Evolutionary conservation across 2,888 invertebrate genomes (phyloP), one percentile per base, ranked within the genome.

Genomic region (Sympetrum striolatum): DNA sequence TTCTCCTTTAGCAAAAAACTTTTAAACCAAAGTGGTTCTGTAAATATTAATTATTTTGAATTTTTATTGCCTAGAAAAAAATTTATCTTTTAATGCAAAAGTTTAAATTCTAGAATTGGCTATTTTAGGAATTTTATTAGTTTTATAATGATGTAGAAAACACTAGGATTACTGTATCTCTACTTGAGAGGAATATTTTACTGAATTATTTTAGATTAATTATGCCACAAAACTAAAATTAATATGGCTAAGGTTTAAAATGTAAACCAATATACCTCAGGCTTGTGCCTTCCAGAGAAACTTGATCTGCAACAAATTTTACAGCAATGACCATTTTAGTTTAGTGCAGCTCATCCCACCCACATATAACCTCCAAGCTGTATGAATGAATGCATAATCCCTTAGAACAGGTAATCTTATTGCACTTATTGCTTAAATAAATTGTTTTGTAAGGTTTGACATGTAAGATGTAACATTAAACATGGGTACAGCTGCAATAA

Each of bases 201-300:
- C 2, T 14, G 53, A 25, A 4, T 14, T 4, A 81, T 44, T 14
- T 25, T 8, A 14, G 8, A 37, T 48, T 81, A 39, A 44, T 81
- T 37, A 81, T 81, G 81, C 18, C 73, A 73, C 73, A 73, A 14
- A 12, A 73, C 73, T 73, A 73, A 25, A 73, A 14, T 31, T 73
- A 73, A 31, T 31, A 73, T 73, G 25, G 73, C 48, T 48, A 48
- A 81, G n/a, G 22, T 81, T 81, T 81, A 81, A 53, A 44, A 81
- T 81, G 12, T n/a, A 44, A 81, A 5, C 44, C 44, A 48, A 48
- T 48, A 48, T 31, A 81, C n/a, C 81, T 25, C 81, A 44, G 79
- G 91, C 64, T 90, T 90, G 39, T 60, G 86, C 37, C 86, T 86
- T 60, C 86, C 86, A 86, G 86, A 86, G 64, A 86, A 58, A 60